These are phyloP conservation scores for Lottia gigantea DNA, from an alignment of 2,888 invertebrate species.

Conservation along the genomic window DNA sequence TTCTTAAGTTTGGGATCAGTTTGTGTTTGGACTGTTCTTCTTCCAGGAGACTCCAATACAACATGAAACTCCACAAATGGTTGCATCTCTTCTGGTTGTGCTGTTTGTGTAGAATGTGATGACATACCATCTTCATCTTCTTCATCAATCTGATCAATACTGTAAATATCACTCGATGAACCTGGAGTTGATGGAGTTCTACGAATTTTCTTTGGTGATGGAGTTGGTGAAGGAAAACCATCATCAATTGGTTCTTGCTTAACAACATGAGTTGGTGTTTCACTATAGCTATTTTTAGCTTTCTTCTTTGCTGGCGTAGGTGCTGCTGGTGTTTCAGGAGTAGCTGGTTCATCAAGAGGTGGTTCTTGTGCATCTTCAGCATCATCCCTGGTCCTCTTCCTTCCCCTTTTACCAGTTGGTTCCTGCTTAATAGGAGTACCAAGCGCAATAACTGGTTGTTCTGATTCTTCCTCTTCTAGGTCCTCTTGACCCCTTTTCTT, in stretches of 20 bases:
- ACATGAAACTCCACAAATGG: slow-evolving; percentile 60
- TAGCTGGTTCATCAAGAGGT: slow-evolving; percentile 16
- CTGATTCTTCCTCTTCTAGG: slow-evolving; percentile 21
- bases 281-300: slow-evolving; percentile 22
- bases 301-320: slow-evolving; percentile 22
- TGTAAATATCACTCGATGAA: slow-evolving; percentile 39
- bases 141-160: slow-evolving; percentile 47
- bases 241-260: slow-evolving; percentile 37
- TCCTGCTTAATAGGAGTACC: slow-evolving; percentile 23
- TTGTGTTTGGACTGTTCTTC: slow-evolving; percentile 59
- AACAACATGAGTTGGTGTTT: slow-evolving; percentile 13
- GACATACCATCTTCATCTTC: slow-evolving; percentile 18
- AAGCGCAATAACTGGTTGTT: neutral
- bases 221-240: neutral
- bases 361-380: slow-evolving; percentile 25
- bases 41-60: slow-evolving; percentile 51
- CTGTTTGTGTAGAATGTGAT: slow-evolving; percentile 1
- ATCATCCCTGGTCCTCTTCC: slow-evolving; percentile 29
- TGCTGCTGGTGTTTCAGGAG: slow-evolving; percentile 25
- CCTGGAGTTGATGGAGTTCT: slow-evolving; percentile 19
- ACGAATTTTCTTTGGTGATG: slow-evolving; percentile 3
- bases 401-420: slow-evolving; percentile 26
- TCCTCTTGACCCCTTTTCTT: slow-evolving; percentile 33
- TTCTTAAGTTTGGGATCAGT: slow-evolving; percentile 60
- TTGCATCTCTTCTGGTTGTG: slow-evolving; percentile 28